These are phyloP conservation scores for Ginglymostoma cirratum DNA, from an alignment of 2,113 vertebrate genomes.

Conservation along the genomic window DNA sequence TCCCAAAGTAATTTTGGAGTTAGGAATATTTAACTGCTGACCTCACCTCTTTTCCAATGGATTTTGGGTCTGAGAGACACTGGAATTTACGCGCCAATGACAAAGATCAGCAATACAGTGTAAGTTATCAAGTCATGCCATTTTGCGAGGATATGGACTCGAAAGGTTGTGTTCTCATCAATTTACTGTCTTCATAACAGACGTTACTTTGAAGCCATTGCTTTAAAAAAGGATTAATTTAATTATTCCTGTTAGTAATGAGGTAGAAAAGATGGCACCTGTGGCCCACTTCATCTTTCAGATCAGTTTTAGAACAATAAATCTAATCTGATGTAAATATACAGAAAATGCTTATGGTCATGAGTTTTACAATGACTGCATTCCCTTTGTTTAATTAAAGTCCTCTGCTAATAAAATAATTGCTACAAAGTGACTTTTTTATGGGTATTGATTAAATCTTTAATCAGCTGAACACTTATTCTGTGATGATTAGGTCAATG, in stretches of 20 bases:
- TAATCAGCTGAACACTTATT: not conserved
- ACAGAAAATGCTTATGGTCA: not conserved
- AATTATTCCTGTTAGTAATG: not conserved
- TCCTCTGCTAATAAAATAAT: not conserved
- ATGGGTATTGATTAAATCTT: not conserved
- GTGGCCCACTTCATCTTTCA: not conserved
- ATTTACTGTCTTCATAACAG: not conserved
- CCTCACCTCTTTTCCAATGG: not conserved
- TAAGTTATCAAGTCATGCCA: not conserved
- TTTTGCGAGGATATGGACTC: not conserved
- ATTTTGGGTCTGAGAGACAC: not conserved
- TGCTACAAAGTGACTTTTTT: not conserved
- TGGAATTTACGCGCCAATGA: not conserved
- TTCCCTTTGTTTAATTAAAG: not conserved
- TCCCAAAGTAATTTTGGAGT: not conserved
- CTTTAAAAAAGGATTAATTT: not conserved
- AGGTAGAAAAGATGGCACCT: not conserved
- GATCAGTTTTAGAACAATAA: not conserved
- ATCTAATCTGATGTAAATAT: not conserved
- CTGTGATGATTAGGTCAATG: not conserved
- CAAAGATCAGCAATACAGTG: conserved; percentile 17
- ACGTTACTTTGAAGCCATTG: not conserved
- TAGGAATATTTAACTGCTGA: not conserved
- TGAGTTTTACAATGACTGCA: not conserved
- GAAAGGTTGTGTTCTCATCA: not conserved